Conservation (phyloP, 2,113 vertebrate species). For the Gorsachius goisagi region DNA sequence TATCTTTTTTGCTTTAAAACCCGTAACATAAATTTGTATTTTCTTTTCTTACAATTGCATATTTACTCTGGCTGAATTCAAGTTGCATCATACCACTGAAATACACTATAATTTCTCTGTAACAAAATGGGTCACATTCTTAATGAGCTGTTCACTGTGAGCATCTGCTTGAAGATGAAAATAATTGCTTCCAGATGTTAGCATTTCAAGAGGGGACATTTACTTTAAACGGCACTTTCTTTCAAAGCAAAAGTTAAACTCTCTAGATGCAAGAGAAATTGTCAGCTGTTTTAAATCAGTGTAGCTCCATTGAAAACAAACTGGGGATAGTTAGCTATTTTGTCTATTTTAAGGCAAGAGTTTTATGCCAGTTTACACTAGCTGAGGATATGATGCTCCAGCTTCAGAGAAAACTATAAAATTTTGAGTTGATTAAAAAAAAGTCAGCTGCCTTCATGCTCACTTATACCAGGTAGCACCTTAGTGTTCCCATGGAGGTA, state of each 20-base stretch:
- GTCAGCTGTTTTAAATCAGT: slow-evolving; percentile 59
- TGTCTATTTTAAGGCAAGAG: slow-evolving; percentile 22
- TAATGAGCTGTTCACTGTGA: slow-evolving; percentile 56
- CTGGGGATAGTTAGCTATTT: not conserved
- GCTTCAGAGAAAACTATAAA: not conserved
- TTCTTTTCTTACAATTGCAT: slow-evolving; percentile 62
- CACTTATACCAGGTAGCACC: not conserved
- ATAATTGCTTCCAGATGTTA: slow-evolving; percentile 79
- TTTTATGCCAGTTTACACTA: not conserved
- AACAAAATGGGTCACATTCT: slow-evolving; percentile 72
- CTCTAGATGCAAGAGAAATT: slow-evolving; percentile 11
- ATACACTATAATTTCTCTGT: slow-evolving; percentile 68
- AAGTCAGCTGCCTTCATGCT: not conserved
- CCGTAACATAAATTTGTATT: slow-evolving; percentile 58
- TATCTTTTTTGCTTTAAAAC: slow-evolving; percentile 52
- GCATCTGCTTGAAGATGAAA: slow-evolving; percentile 68
- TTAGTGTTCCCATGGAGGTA: not conserved
- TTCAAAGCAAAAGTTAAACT: slow-evolving; percentile 57
- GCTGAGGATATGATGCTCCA: not conserved
- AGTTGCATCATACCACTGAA: slow-evolving; percentile 60
- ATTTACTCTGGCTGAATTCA: slow-evolving; percentile 67
- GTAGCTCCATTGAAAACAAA: slow-evolving; percentile 43
- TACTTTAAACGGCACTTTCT: slow-evolving; percentile 65
- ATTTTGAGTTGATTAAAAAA: not conserved
- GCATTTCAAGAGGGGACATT: slow-evolving; percentile 30